A percentile compares a stretch with the other conserved stretches of the same genome.
Conservation (phyloP, 2,888 invertebrate species). For the Synanthedon formicaeformis region DNA sequence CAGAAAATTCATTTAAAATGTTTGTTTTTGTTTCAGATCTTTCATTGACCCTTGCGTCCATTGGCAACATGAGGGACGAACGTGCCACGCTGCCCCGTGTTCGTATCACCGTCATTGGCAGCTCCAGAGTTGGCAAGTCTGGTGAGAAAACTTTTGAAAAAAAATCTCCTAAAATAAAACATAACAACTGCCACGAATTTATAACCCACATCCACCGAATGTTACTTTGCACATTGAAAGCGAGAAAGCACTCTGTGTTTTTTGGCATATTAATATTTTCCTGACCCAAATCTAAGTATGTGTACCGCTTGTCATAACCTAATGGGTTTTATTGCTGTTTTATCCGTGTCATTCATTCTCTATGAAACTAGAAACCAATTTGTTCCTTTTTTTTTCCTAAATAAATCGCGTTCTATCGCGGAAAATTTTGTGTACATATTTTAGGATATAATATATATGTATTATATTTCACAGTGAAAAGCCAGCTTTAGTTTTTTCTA, state of each 20-base stretch:
- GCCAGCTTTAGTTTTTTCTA: no score
- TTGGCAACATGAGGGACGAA: constrained; percentile 67
- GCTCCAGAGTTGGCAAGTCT: constrained; percentile 83
- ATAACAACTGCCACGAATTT: neutral
- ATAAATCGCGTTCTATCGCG: no score
- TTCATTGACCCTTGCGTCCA: constrained; percentile 8
- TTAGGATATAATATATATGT: no score
- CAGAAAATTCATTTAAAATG: no score
- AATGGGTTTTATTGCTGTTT: constrained; percentile 12
- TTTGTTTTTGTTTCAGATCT: constrained; percentile 41
- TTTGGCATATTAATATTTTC: neutral
- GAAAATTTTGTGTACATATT: no score
- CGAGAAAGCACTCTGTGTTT: neutral
- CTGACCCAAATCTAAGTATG: constrained; percentile 29
- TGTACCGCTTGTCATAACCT: constrained; percentile 24
- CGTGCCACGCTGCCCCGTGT: constrained; percentile 74
- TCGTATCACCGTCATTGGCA: constrained; percentile 81
- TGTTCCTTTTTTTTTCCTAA: no score
- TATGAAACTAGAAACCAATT: no score
- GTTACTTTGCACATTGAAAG: no score
- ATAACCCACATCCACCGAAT: neutral
- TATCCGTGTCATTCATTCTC: no score
- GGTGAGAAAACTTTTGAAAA: constrained; percentile 58
- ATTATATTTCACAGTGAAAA: no score
- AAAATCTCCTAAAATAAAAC: neutral